phyloP scores from a whole-genome alignment of 2,797 vertebrate species.

The Lithobates pipiens region DNA sequence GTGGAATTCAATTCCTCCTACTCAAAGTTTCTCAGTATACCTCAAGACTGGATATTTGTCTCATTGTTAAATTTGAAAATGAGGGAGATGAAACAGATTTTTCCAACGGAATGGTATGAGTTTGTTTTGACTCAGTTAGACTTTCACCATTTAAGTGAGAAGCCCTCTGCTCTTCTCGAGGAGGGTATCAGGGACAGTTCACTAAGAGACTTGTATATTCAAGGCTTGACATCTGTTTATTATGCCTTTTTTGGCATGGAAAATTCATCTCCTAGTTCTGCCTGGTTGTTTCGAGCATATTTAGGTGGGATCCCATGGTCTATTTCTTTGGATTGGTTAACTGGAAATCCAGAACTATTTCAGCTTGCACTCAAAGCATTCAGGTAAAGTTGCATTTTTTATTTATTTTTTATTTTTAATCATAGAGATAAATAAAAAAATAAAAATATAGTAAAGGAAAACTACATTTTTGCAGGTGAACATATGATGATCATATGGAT shows the following conservation, averaged over 20 bases:
- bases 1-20: conserved; percentile 86
- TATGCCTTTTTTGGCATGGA: conserved; percentile 88
- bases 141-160: conserved; percentile 81
- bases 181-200: conserved; percentile 85
- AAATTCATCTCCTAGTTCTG: conserved; percentile 84
- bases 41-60: conserved; percentile 85
- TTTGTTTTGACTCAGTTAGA: conserved; percentile 86
- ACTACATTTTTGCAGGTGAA: neutral
- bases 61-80: conserved; percentile 81
- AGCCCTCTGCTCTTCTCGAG: conserved; percentile 81
- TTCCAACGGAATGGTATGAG: conserved; percentile 94
- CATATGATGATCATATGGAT: neutral
- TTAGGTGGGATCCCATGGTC: conserved; percentile 91
- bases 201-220: conserved; percentile 86
- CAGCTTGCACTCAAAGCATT: conserved; percentile 92
- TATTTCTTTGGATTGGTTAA: conserved; percentile 90
- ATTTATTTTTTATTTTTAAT: neutral
- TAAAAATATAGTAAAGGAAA: neutral
- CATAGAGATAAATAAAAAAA: neutral
- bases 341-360: conserved; percentile 89
- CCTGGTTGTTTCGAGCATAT: conserved; percentile 89
- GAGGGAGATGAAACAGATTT: conserved; percentile 83
- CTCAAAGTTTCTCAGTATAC: conserved; percentile 85
- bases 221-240: conserved; percentile 85
- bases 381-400: conserved; percentile 78